Conservation (phyloP, 2,113 vertebrate genomes). For the Salminus brasiliensis region DNA sequence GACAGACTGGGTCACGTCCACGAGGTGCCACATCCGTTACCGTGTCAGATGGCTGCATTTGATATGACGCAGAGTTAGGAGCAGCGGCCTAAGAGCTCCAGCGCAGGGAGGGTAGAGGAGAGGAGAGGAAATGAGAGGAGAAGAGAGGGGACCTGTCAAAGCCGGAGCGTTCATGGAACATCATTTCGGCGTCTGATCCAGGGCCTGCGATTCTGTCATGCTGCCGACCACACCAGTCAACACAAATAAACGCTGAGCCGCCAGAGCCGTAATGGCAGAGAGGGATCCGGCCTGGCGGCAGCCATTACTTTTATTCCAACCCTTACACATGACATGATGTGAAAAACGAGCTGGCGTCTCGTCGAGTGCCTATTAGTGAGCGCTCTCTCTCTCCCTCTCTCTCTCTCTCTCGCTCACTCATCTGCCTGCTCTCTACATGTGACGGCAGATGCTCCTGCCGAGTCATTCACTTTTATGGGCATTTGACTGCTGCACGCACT, state of each 20-base stretch:
- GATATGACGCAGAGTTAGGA: constrained; percentile 91
- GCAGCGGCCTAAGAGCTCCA: constrained; percentile 82
- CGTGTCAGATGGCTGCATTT: constrained; percentile 96
- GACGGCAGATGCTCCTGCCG: constrained; percentile 82
- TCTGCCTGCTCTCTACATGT: constrained; percentile 77
- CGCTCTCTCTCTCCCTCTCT: constrained; percentile 78
- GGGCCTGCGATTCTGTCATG: constrained; percentile 91
- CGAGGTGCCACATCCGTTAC: constrained; percentile 85
- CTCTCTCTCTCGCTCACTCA: constrained; percentile 88
- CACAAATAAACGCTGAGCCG: constrained; percentile 98
- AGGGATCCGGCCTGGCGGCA: constrained; percentile 87
- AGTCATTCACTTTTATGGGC: constrained; percentile 81
- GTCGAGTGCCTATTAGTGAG: constrained; percentile 98
- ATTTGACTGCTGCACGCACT: constrained; percentile 77
- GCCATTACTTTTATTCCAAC: constrained; percentile 96
- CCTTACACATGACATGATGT: constrained; percentile 98
- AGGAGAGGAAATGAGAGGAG: constrained; percentile 23
- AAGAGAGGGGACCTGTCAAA: constrained; percentile 87
- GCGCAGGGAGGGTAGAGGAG: constrained; percentile 57
- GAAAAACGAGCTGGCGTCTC: constrained; percentile 99
- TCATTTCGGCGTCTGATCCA: constrained; percentile 91
- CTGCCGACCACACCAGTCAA: constrained; percentile 96
- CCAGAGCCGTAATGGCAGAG: constrained; percentile 88
- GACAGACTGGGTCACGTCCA: constrained; percentile 97
- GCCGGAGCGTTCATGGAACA: constrained; percentile 87